Conservation (phyloP, 2,797 vertebrate species). For the Atherinosoma microstoma region DNA sequence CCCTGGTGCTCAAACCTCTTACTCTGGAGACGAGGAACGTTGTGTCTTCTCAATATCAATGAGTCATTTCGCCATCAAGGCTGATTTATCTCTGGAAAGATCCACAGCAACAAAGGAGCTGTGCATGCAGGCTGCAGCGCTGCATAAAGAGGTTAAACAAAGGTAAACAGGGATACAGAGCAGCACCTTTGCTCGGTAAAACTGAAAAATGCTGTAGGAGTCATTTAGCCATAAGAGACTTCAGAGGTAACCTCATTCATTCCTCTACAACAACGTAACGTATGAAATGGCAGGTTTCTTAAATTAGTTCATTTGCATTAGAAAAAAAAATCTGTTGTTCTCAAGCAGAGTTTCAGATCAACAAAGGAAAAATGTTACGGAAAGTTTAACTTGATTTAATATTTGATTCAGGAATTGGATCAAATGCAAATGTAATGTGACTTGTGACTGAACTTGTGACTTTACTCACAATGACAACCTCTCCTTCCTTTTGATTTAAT, state of each 20-base stretch:
- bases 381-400: conserved; percentile 28
- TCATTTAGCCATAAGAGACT: conserved; percentile 16
- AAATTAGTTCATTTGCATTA: background rate
- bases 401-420: conserved; percentile 15
- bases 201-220: conserved; percentile 38
- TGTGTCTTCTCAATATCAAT: conserved; percentile 43
- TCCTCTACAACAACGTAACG: conserved; percentile 8
- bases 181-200: conserved; percentile 37
- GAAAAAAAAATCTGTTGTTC: background rate
- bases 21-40: conserved; percentile 46
- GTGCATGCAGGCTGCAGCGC: conserved; percentile 21
- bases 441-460: conserved; percentile 19
- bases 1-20: conserved; percentile 23
- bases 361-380: conserved; percentile 8
- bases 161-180: conserved; percentile 41
- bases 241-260: conserved; percentile 29
- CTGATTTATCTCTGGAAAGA: conserved; percentile 45
- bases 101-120: conserved; percentile 40
- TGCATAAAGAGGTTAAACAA: conserved; percentile 34
- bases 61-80: conserved; percentile 31
- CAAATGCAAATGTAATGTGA: conserved; percentile 10
- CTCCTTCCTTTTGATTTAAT: conserved; percentile 11
- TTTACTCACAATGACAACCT: conserved; percentile 2
- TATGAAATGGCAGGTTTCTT: conserved; percentile 7
- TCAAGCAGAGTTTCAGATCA: conserved; percentile 5